Evolutionary conservation across 2,113 vertebrate species (phyloP), one percentile per base, ranked within the genome.

Genomic region (Neodontobutis hainanensis): DNA sequence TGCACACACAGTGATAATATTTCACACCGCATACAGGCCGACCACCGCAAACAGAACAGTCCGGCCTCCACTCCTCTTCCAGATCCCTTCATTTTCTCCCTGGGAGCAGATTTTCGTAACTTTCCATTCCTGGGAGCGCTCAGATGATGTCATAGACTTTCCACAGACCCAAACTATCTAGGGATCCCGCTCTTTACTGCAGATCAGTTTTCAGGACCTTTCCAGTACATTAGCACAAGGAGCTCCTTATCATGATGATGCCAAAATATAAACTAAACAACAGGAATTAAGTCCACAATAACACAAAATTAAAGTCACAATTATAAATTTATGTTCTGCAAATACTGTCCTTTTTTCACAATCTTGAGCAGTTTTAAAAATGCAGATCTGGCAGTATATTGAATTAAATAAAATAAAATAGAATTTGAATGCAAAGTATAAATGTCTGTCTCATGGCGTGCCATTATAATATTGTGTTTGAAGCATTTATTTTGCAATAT

Each of bases 91-190:
- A 62, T 79, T 82, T 87, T 85, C 75, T 80, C 85, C 73, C 60
- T 78, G 78, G 87, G 82, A 85, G 82, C 80, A 89, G 86, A 88
- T 89, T 90, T 89, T 85, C 87, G 84, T 84, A 81, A 72, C 73
- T 83, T 86, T 87, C 86, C 83, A 77, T 82, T 85, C 85, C 89
- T 61, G 79, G 5, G 36, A 81, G 90, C 84, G 68, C 85, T 77
- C 53, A 51, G 70, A 90, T 91, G 90, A 92, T 88, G 89, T 91
- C 84, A 90, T 70, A 2, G 68, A 87, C 58, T 91, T 90, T 91
- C 90, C 90, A 91, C 50, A 68, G 85, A 69, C 69, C 78, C 68
- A 70, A 81, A 83, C 77, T 51, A 81, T 84, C 77, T 74, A 16
- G 79, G 80, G 83, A 87, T 88, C 85, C 84, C 38, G 38, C 38